phyloP scores from a whole-genome alignment of 2,797 vertebrate species.

The Pyrocephalus nanus region DNA sequence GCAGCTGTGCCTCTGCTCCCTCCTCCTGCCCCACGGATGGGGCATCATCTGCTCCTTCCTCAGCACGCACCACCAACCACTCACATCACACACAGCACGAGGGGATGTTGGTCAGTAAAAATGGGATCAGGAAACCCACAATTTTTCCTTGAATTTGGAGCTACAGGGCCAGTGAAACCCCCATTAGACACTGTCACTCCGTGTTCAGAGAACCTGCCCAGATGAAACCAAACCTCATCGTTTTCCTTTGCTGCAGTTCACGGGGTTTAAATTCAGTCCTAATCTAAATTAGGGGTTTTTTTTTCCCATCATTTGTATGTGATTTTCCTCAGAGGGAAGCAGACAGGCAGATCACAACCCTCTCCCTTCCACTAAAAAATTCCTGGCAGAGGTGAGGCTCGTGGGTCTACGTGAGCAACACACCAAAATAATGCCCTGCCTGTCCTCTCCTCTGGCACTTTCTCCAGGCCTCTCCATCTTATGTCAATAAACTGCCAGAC shows the following conservation, averaged over 20 bases:
- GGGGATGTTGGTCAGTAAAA: not conserved
- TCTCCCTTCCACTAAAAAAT: conserved; percentile 14
- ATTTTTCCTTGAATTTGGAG: not conserved
- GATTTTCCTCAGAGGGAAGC: not conserved
- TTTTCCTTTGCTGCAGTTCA: not conserved
- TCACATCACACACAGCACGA: rapidly evolving
- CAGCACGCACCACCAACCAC: not conserved
- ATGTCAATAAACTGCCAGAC: conserved; percentile 16
- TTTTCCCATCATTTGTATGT: not conserved
- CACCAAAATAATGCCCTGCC: not conserved
- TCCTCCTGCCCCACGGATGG: not conserved
- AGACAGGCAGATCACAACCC: not conserved
- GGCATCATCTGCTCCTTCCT: not conserved
- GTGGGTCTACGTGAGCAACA: not conserved
- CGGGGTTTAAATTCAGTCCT: not conserved
- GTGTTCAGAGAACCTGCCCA: not conserved
- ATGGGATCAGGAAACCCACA: not conserved
- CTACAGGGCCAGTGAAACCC: not conserved
- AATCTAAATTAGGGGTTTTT: not conserved
- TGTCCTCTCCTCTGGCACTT: conserved; percentile 46
- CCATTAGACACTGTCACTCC: not conserved
- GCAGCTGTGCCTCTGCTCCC: not conserved
- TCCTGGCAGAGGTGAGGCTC: conserved; percentile 41
- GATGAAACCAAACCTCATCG: not conserved
- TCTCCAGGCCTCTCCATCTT: conserved; percentile 43